Evolutionary conservation across 2,888 invertebrate genomes (phyloP), one percentile per base, ranked within the genome.

Genomic region (Ennomos quercinarius): DNA sequence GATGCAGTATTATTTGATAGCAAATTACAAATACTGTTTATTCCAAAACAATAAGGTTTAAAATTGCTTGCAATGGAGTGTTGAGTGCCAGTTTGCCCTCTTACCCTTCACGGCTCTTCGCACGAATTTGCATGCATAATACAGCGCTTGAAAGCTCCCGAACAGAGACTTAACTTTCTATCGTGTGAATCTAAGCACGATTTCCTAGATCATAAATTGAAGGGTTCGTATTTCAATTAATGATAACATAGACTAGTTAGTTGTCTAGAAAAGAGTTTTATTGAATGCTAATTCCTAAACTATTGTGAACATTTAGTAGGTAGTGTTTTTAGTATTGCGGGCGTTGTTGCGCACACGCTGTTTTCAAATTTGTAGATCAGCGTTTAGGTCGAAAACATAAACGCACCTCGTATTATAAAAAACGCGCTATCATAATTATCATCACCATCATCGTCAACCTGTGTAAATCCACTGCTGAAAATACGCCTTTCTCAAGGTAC

Each of bases 181-280:
- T 77, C 77, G 74, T 76, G 73, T 71, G 72, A 64, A 71, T 74
- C 69, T 62, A 55, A 63, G 71, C 76, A 74, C 75, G 76, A 76
- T 66, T 74, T 72, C 70, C 70, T 72, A 61, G 61, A 56, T 64
- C 61, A 58, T 67, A 70, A 69, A 72, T 71, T 64, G 67, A 59
- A 62, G 62, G 55, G 42, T 58, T 63, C 39, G 53, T 55, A 38
- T 61, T 36, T 48, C 13, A 50, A 49, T 41, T 6, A 11, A 10
- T 35, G 13, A 12, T 36, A 27, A 27, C 5, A 0, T 34, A 13
- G 36, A 9, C 9, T 46, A 12, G 12, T 46, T 46, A 37, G 35
- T 11, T 35, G n/a, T 35, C 44, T 46, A 46, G 10, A 46, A 37
- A 6, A 27, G 5, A 27, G 27, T 27, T 27, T 6, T 27, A 17